Percentiles rank a stretch among this genome's conserved stretches.
Conservation (phyloP, 2,113 vertebrate species). For the Gallinago undulata region DNA sequence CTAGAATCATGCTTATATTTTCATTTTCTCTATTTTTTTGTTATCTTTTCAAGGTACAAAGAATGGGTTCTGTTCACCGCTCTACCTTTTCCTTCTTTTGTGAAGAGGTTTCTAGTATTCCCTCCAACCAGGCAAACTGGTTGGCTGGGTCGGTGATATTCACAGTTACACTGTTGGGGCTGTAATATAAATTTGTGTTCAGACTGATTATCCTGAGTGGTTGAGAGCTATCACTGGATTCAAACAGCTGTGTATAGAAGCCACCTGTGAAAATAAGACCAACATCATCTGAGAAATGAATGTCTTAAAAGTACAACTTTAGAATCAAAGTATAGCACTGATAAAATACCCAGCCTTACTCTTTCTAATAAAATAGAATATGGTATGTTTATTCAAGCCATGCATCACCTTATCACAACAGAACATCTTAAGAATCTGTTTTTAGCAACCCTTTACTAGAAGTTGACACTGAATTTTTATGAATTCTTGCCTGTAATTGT, state of each 20-base stretch:
- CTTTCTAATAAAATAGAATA: not conserved
- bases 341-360: not conserved
- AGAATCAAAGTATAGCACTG: not conserved
- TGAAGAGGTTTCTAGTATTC: conserved; percentile 72
- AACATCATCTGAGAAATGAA: not conserved
- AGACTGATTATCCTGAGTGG: conserved; percentile 87
- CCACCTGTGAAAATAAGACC: conserved; percentile 81
- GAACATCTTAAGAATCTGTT: not conserved
- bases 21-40: not conserved
- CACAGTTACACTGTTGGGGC: conserved; percentile 79
- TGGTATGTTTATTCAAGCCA: not conserved
- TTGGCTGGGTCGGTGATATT: conserved; percentile 88
- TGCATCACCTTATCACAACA: not conserved
- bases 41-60: not conserved
- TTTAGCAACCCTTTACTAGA: not conserved
- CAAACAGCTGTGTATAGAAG: conserved; percentile 89
- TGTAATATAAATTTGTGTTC: conserved; percentile 95
- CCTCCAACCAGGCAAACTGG: conserved; percentile 83
- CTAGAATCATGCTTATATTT: not conserved
- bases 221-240: conserved; percentile 42
- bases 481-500: not conserved
- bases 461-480: not conserved
- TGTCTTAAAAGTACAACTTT: not conserved
- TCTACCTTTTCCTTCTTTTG: conserved; percentile 81
- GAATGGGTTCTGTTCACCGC: not conserved